phyloP scores from a whole-genome alignment of 2,888 invertebrate genomes.

The Epirrhoe tristata region DNA sequence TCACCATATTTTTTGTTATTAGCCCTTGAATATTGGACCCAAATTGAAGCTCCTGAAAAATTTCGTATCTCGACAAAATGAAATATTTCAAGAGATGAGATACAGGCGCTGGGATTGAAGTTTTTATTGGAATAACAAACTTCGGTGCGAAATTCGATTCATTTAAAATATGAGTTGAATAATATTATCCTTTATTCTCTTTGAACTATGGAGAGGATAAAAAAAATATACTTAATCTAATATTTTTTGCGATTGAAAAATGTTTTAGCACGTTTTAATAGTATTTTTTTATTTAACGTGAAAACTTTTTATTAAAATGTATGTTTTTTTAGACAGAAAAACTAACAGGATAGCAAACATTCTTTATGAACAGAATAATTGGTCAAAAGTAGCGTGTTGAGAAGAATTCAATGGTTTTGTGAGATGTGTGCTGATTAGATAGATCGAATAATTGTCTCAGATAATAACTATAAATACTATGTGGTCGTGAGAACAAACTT shows the following conservation, averaged over 20 bases:
- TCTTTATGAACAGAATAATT: too few species aligned
- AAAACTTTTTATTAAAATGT: too few species aligned
- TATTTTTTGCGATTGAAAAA: not conserved
- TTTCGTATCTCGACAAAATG: conserved; percentile 52
- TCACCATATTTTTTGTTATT: conserved; percentile 64
- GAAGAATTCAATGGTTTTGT: too few species aligned
- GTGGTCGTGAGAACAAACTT: too few species aligned
- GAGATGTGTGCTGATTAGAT: too few species aligned
- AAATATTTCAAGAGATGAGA: conserved; percentile 48
- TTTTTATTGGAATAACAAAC: conserved; percentile 44
- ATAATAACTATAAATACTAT: too few species aligned
- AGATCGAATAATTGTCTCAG: too few species aligned
- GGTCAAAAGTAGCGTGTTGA: too few species aligned
- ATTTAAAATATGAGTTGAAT: conserved; percentile 4
- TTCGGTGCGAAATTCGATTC: conserved; percentile 1
- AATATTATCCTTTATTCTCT: not conserved
- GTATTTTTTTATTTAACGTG: too few species aligned
- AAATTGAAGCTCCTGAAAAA: conserved; percentile 58
- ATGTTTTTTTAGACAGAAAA: too few species aligned
- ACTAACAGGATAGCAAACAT: too few species aligned
- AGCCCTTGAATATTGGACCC: conserved; percentile 62
- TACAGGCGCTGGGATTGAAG: conserved; percentile 52
- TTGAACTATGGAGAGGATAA: not conserved
- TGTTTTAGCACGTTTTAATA: too few species aligned
- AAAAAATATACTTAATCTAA: not conserved